Conservation (phyloP, 2,797 vertebrate genomes). For the Lacerta agilis region DNA sequence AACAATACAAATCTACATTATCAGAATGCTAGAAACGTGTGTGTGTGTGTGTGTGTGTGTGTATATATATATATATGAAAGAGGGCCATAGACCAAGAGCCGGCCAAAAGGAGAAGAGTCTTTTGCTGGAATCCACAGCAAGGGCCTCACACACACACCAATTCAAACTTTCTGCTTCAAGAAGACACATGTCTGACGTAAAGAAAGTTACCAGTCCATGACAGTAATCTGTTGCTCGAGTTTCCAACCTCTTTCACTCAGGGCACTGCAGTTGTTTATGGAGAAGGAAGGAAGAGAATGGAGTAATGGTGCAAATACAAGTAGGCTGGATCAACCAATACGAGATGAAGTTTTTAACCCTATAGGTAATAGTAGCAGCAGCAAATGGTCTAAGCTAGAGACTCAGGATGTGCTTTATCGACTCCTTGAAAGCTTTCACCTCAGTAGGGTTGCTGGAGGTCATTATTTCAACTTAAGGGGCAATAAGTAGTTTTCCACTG, state of each 20-base stretch:
- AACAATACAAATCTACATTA: not conserved
- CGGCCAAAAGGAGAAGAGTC: not conserved
- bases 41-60: no score
- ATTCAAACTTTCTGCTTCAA: not conserved
- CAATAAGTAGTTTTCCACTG: conserved; percentile 61
- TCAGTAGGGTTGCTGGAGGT: conserved; percentile 52
- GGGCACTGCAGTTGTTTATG: rapidly evolving
- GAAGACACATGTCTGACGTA: conserved; percentile 42
- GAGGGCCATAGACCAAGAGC: not conserved
- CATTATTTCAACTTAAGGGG: conserved; percentile 51
- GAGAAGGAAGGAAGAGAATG: not conserved
- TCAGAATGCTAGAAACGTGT: not conserved
- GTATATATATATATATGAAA: no score
- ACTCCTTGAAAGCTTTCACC: conserved; percentile 63
- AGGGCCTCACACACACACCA: not conserved
- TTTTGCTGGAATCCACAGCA: not conserved
- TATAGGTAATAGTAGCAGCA: conserved; percentile 27
- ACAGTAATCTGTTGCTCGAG: rapidly evolving
- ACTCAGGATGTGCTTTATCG: conserved; percentile 26
- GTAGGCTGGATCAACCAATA: not conserved
- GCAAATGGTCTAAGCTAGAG: conserved; percentile 43
- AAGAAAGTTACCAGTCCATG: conserved; percentile 8
- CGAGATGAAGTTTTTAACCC: conserved; percentile 22
- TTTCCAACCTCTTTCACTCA: not conserved
- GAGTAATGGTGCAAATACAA: conserved; percentile 1